Evolutionary conservation across 2,113 vertebrate genomes (phyloP), one percentile per base, ranked within the genome.

Genomic region (Dipodomys stephensi): DNA sequence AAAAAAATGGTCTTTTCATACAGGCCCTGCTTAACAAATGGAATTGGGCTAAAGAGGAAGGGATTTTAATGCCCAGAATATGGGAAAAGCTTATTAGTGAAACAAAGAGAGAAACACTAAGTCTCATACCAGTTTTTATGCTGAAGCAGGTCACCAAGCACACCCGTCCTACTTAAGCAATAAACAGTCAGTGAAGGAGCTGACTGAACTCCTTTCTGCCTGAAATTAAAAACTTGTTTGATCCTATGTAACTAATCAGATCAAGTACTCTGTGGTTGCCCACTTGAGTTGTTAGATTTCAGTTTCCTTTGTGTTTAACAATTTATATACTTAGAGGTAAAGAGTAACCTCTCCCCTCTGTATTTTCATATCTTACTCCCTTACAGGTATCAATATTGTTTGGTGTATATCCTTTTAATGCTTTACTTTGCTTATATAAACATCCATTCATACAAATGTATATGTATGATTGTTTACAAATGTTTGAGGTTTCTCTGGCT

Each of bases 91-190:
- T 97, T 97, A 97, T 98, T 97, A 98, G 92, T 72, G 94, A 96
- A 98, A 98, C 98, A 98, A 98, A 98, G 83, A 72, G 96, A 97
- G 78, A 95, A 94, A 96, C 90, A 97, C 91, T 96, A 96, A 98
- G 80, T 88, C 10, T 35, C 46, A 93, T 64, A 94, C 95, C 93
- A 93, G 84, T 88, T 95, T 97, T 95, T 91, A 73, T 39, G 80
- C 83, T 94, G 97, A 98, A 96, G 96, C 93, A 97, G 98, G 97
- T 98, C 98, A 98, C 65, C 74, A 84, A 96, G 97, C 97, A 97
- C 95, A 88, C 19, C 91, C 16, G 57, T 30, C 28, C 44, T 53
- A 57, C 32, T 92, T 35, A 76, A 85, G 60, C 39, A 87, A 83
- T 65, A 32, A 49, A 88, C 25, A 92, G 90, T 25, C 49, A 81